Conservation (phyloP, 2,113 vertebrate genomes). For the Phaethon lepturus region DNA sequence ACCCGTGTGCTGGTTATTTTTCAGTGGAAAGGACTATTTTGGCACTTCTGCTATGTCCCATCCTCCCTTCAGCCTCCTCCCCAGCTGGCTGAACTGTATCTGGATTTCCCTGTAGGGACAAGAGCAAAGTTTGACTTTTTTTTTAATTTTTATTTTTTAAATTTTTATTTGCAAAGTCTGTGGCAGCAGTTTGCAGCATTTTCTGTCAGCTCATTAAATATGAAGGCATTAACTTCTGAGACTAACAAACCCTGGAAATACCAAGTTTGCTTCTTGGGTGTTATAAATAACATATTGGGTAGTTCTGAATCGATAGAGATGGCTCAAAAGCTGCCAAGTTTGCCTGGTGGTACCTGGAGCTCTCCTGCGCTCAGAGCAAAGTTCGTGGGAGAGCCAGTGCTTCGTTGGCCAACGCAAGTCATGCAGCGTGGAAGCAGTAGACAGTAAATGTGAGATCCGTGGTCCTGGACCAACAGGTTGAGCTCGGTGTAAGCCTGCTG, state of each 20-base stretch:
- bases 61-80: neutral
- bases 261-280: neutral
- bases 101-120: neutral
- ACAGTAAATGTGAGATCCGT: neutral
- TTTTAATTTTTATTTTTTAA: neutral
- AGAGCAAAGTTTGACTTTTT: neutral
- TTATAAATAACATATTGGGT: neutral
- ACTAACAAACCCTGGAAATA: neutral
- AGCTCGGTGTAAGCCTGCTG: neutral
- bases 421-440: neutral
- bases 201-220: constrained; percentile 46
- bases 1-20: neutral
- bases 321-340: neutral
- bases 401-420: fast-evolving
- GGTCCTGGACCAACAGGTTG: neutral
- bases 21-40: neutral
- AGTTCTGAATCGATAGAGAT: neutral
- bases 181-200: neutral
- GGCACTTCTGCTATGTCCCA: neutral
- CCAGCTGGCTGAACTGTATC: neutral
- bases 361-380: neutral
- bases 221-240: neutral
- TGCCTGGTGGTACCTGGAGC: neutral
- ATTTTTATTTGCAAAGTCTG: neutral
- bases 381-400: neutral